Base-by-base conservation (phyloP, 1,140 invertebrate genomes). In the Tetraneura akinire region DNA sequence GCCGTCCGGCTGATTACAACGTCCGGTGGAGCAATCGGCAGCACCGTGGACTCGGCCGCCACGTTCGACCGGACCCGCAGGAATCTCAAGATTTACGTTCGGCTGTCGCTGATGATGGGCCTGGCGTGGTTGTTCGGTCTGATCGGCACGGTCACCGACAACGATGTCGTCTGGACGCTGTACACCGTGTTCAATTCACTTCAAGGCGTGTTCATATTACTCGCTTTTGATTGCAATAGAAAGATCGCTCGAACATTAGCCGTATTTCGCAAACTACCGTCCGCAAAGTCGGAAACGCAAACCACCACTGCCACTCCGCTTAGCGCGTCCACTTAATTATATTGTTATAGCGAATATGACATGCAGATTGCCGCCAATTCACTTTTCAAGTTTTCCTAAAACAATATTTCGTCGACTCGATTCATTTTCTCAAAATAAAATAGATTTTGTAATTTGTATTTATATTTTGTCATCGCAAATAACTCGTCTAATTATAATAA, bases 31-130 rank as follows among this genome's bases (percentile, higher is more conserved):
- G 55, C 42, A 45, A 2, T 49, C 26, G 53, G 13, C 37, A 9
- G 18, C 55, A 1, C 1, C 42, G n/a, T 8, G 8, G 32, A 60
- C 23, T 21, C 73, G 1, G 37, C 71, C 1, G 32, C 47, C 3
- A 37, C 14, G 37, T 81, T 37, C 8, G 53, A 45, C n/a, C 70
- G 73, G 26, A 49, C 53, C 6, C 73, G 57, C 26, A 57, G 47
- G 13, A 81, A 81, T n/a, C 62, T 68, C 11, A 29, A 45, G 18
- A 29, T 78, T 9, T 81, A 81, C 60, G 42, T 45, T 3, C 53
- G 80, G 1, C 71, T 81, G 26, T 76, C 80, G 26, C 42, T 78
- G 26, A 81, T 81, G 70, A 81, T 81, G 80, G 80, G 80, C 9
- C 45, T 81, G 42, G 64, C 80, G 29, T 81, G 80, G 80, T 51